Conservation (phyloP, 2,113 vertebrate species). For the Calypte anna region DNA sequence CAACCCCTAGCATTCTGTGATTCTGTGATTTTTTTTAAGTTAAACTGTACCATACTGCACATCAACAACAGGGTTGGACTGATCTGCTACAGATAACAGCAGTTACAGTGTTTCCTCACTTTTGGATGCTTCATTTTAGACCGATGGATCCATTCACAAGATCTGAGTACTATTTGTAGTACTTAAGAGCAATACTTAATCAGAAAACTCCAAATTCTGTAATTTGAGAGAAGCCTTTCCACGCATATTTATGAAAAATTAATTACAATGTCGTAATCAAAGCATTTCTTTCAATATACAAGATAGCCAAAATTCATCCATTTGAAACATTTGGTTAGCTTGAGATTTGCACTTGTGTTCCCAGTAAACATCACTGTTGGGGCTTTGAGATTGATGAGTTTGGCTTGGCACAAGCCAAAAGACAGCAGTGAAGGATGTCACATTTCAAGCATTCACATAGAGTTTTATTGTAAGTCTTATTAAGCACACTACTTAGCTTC, state of each 20-base stretch:
- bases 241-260: background rate
- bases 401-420: background rate
- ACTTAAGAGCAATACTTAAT: background rate
- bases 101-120: background rate
- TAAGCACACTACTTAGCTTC: background rate
- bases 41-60: background rate
- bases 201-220: background rate
- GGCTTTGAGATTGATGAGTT: background rate
- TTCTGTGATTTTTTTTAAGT: background rate
- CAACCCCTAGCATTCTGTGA: no score
- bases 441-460: background rate
- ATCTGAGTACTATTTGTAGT: background rate
- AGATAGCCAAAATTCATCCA: background rate
- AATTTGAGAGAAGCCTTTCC: background rate
- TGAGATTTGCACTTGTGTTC: background rate
- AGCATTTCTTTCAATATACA: background rate
- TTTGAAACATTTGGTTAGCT: background rate
- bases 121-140: background rate
- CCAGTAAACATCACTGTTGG: background rate
- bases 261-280: background rate
- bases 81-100: background rate
- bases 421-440: background rate
- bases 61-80: accelerated
- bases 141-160: background rate
- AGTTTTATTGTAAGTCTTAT: background rate